Evolutionary conservation across 1,140 invertebrate species (phyloP).

Genomic region (Bathynomus jamesi): DNA sequence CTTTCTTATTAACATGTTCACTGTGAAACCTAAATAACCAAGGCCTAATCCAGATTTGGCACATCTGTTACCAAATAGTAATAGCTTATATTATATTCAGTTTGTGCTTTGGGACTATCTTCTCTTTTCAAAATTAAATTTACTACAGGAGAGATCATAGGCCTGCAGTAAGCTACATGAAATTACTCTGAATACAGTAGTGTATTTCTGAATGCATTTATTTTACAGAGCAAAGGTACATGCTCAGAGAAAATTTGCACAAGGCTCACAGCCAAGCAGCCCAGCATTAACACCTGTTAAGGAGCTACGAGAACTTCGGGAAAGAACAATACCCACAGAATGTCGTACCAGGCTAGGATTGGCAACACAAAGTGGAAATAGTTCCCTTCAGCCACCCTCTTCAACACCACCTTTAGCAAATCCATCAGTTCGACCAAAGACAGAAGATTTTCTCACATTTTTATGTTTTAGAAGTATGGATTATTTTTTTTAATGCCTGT

Average conservation of each 20-base stretch:
- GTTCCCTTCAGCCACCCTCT: conserved; percentile 51
- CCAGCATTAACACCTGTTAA: conserved; percentile 52
- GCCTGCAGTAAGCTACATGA: too few relatives aligned
- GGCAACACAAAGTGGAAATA: conserved; percentile 42
- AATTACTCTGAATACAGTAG: too few relatives aligned
- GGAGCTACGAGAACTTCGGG: conserved; percentile 40
- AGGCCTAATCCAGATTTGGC: too few relatives aligned
- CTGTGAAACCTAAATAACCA: too few relatives aligned
- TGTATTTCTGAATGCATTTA: too few relatives aligned
- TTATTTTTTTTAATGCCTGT: too few relatives aligned
- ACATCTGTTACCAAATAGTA: too few relatives aligned
- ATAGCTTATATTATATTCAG: too few relatives aligned
- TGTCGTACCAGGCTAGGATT: conserved; percentile 46
- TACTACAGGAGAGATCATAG: too few relatives aligned
- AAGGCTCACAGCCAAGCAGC: conserved; percentile 52
- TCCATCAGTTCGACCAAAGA: conserved; percentile 57
- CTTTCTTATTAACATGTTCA: too few relatives aligned
- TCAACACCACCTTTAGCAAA: conserved; percentile 49
- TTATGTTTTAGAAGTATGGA: conserved; percentile 68
- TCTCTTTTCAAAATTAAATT: too few relatives aligned
- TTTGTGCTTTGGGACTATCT: too few relatives aligned
- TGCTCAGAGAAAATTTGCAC: conserved; percentile 84
- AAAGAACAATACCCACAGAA: conserved; percentile 21
- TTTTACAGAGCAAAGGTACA: conserved; percentile 31
- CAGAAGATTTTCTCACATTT: conserved; percentile 84